Evolutionary conservation across 2,888 invertebrate genomes (phyloP).

Genomic region (Philaethria dido): DNA sequence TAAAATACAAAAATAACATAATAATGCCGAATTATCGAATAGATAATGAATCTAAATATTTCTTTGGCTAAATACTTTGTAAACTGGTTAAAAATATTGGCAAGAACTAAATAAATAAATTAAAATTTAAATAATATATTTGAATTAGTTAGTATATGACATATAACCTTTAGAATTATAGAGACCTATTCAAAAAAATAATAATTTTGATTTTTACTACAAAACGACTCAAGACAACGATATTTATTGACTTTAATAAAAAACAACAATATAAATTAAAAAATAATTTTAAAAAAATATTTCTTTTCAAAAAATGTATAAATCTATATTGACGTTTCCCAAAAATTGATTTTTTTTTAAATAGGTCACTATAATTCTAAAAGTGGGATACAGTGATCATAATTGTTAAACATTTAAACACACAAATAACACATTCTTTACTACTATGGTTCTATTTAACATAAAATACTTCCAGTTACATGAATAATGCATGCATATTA

Average conservation of each 20-base stretch:
- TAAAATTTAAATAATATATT: neutral
- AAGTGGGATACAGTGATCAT: no score
- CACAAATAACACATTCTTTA: neutral
- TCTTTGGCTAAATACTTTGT: slow-evolving; percentile 57
- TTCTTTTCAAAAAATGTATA: no score
- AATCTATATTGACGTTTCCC: no score
- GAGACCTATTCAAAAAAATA: no score
- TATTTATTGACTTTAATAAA: no score
- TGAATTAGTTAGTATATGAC: slow-evolving; percentile 5
- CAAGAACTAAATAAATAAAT: slow-evolving; percentile 38
- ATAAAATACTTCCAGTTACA: neutral
- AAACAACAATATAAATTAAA: no score
- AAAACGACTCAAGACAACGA: no score
- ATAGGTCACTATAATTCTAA: no score
- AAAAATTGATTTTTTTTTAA: no score
- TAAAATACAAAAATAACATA: slow-evolving; percentile 1
- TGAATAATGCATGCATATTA: slow-evolving; percentile 14
- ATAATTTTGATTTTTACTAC: no score
- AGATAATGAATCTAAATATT: slow-evolving; percentile 28
- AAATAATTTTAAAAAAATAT: no score
- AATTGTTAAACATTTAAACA: slow-evolving; percentile 15
- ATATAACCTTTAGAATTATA: no score
- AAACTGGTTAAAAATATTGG: slow-evolving; percentile 39
- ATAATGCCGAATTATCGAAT: slow-evolving; percentile 14
- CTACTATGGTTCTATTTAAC: neutral